Evolutionary conservation across 2,888 invertebrate genomes (phyloP), one percentile per base, ranked within the genome.

Genomic region (Zele albiditarsus): DNA sequence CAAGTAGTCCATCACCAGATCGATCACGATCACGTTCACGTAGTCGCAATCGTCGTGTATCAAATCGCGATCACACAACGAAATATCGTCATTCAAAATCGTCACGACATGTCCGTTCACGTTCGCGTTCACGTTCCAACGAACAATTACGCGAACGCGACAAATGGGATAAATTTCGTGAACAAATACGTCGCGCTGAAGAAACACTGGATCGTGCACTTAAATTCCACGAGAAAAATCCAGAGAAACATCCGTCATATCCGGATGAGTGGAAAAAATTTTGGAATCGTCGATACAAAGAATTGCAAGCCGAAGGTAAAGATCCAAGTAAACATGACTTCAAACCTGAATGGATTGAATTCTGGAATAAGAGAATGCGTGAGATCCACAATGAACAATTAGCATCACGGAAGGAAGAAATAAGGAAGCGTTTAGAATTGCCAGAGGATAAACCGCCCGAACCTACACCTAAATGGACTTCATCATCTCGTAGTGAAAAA

Each of bases 261-360:
- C 94, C 95, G 0, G 95, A 95, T 65, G 97, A 97, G 86, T 97
- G 97, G 97, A 96, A 96, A 85, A 94, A 93, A 85, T 96, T 96
- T 87, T 97, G 96, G 96, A 96, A 96, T 87, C 91, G 92, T 12
- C 92, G 96, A 0, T 95, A 95, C 86, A 95, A 95, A 86, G 95
- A 96, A 88, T 90, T 96, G 70, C 94, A 95, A 86, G 89, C 91
- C 84, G 93, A 93, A 87, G 93, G 94, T 67, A 93, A 93, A 86
- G 95, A 97, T 86, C 94, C 95, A 0, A 91, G 93, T 42, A 94
- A 93, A 79, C 93, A 96, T 85, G 96, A 97, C 85, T 97, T 95
- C 86, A 96, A 96, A 82, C 95, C 96, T 0, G 97, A 97, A 84
- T 97, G 97, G 97, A 96, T 96, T 71, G 90, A 92, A 69, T 96